Base-by-base conservation (phyloP, 2,888 invertebrate genomes). In the Malachius bipustulatus region DNA sequence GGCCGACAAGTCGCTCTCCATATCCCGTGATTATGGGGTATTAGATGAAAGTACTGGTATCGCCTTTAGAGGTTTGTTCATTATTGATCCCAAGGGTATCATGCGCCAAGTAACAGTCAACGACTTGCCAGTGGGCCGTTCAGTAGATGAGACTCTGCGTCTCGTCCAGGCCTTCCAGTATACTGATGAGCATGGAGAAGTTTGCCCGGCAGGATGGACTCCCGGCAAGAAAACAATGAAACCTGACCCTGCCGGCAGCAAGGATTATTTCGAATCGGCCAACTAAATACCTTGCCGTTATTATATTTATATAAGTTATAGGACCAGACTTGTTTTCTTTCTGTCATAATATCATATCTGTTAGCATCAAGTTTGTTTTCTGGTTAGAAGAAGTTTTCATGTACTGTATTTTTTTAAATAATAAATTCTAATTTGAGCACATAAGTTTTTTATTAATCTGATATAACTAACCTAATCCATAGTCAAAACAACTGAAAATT, bases 81-180 rank as follows among this genome's bases (percentile, higher is more conserved):
- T 94, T 64, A 88, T 94, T 56, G 93, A 94, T 55, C 75, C 70
- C 37, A 69, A 74, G 43, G 88, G 88, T 58, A 79, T 74, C 48
- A 71, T 96, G 43, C 73, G 94, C 1, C 94, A 94, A 67, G 76
- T 93, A 54, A 94, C 93, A 40, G 68, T 96, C 55, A 94, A 96
- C 62, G 94, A 94, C 64, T 71, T 96, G 57, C 93, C 93, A 0
- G 93, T 96, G 8, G 94, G 94, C 40, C 69, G 80, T 66, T 81
- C 78, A 3, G 90, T 94, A 0, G 91, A 91, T 47, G 93, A 93
- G 64, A 85, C 88, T 3, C 68, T 94, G 28, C 75, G 93, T 34
- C 67, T 94, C 45, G 88, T 94, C 11, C 90, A 93, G 57, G 93
- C 93, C 31, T 91, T 93, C 78, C 87, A 93, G 65, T 90, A 71